phyloP scores from a whole-genome alignment of 2,888 invertebrate species.

The Hecatera dysodea region DNA sequence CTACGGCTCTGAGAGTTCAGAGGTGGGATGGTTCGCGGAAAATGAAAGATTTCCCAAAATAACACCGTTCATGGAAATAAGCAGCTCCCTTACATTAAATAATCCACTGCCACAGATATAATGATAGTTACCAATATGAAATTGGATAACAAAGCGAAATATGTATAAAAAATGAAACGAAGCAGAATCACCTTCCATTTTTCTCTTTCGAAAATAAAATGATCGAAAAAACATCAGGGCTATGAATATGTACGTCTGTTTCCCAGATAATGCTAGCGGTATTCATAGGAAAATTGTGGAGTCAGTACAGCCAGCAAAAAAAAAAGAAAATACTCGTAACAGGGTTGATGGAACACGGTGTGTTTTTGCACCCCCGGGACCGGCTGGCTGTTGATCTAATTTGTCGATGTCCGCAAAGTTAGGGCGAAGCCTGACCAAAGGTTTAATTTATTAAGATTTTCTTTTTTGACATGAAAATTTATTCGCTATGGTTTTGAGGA shows the following conservation, averaged over 20 bases:
- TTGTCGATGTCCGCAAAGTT: conserved; percentile 67
- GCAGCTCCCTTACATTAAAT: neutral
- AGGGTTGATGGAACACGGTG: conserved; percentile 75
- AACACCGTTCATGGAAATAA: conserved; percentile 2
- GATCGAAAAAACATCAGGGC: conserved; percentile 16
- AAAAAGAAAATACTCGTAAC: conserved; percentile 78
- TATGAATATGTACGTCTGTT: conserved; percentile 63
- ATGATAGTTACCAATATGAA: neutral
- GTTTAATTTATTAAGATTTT: conserved; percentile 56
- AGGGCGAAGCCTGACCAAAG: conserved; percentile 47
- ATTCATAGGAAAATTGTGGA: conserved; percentile 72
- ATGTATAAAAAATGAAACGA: conserved; percentile 4
- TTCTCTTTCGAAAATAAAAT: conserved; percentile 18
- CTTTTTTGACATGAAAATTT: conserved; percentile 36
- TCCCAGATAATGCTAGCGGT: conserved; percentile 63
- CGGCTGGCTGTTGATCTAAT: conserved; percentile 77
- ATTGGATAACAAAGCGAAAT: no score
- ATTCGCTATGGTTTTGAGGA: conserved; percentile 13
- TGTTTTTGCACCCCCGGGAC: conserved; percentile 73
- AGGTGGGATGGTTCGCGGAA: neutral
- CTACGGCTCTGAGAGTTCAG: conserved; percentile 12
- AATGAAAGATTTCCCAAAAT: neutral
- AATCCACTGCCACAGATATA: neutral
- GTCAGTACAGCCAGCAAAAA: conserved; percentile 72
- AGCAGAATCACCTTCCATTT: conserved; percentile 13